Conservation (phyloP, 2,113 vertebrate species). For the Petroica traversi region DNA sequence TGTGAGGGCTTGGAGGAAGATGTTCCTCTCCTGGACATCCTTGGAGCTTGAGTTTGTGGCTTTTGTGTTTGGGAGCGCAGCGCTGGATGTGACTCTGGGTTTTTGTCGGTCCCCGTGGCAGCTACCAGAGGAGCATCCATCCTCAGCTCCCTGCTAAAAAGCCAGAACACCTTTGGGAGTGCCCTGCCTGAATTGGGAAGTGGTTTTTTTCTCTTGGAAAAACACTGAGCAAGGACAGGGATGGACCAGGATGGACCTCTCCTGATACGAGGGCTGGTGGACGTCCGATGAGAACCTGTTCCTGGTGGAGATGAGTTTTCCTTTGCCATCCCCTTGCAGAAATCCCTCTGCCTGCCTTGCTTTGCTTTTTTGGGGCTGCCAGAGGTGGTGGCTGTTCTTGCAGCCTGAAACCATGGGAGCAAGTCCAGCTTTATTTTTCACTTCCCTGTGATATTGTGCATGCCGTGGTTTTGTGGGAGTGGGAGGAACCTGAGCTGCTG, state of each 20-base stretch:
- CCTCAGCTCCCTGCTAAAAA: background rate
- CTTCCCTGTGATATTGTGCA: rapidly evolving
- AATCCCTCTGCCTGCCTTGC: background rate
- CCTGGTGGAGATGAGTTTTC: background rate
- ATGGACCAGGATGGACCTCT: background rate
- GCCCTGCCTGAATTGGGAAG: background rate
- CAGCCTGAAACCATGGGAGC: background rate
- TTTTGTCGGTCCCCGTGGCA: rapidly evolving
- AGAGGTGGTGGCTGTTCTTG: background rate
- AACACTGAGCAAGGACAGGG: background rate
- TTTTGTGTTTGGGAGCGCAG: background rate
- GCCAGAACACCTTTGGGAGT: background rate
- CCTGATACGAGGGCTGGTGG: background rate
- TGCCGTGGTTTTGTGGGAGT: background rate
- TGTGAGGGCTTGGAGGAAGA: background rate
- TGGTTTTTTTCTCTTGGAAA: background rate
- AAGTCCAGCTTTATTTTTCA: background rate
- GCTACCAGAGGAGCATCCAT: background rate
- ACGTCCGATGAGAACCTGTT: background rate
- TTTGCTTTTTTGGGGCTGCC: background rate
- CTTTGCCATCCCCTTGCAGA: background rate
- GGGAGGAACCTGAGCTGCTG: background rate
- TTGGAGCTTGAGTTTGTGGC: background rate
- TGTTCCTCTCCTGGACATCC: background rate
- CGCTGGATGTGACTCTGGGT: background rate